Conservation (phyloP, 2,797 vertebrate species). For the Macrochelys suwanniensis region DNA sequence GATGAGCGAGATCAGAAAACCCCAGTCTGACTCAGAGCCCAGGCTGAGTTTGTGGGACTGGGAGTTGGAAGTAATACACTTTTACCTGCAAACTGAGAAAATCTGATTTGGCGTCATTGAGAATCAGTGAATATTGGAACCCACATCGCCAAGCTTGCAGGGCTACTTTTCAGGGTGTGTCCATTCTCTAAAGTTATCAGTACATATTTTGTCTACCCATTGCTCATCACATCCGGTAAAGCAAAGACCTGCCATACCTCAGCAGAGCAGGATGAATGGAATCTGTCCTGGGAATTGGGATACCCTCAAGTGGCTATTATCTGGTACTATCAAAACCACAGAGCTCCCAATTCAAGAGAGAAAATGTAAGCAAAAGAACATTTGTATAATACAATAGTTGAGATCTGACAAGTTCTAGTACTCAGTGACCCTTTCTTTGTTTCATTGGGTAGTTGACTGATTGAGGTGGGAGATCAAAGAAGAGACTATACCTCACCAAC, state of each 20-base stretch:
- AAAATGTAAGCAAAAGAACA: background rate
- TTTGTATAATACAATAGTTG: background rate
- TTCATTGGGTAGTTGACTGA: background rate
- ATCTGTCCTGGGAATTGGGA: background rate
- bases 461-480: background rate
- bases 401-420: background rate
- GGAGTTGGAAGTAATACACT: background rate
- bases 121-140: background rate
- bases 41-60: background rate
- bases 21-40: rapidly evolving
- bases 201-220: background rate
- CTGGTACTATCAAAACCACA: background rate
- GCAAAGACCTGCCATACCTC: background rate
- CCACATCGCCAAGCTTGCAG: background rate
- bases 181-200: background rate
- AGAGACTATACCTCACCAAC: background rate
- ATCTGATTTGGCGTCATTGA: background rate
- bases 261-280: background rate
- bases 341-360: background rate
- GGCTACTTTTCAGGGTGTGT: background rate
- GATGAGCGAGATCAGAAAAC: background rate
- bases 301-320: background rate
- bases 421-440: background rate
- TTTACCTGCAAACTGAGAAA: background rate
- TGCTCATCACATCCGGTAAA: background rate